A percentile compares a stretch with the other conserved stretches of the same genome.
Conservation (phyloP, 92 coral and sea anemone species). For the Virgularia gustaviana region DNA sequence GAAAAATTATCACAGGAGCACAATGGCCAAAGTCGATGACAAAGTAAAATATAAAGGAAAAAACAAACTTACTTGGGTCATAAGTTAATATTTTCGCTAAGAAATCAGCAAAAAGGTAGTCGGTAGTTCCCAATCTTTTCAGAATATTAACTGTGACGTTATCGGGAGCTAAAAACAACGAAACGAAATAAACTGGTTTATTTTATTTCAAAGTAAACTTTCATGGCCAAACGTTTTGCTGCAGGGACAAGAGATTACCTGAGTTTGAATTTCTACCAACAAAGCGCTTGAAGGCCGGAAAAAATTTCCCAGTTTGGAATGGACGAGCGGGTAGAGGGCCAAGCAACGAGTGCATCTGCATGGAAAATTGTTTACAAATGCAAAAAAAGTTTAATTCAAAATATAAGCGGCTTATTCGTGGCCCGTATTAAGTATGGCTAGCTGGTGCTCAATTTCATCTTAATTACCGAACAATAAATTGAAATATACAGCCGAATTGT, state of each 20-base stretch:
- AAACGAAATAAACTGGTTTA: neutral
- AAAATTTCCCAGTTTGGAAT: slow-evolving; percentile 84
- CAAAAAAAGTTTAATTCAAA: no score
- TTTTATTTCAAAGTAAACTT: neutral
- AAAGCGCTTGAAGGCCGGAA: slow-evolving; percentile 55
- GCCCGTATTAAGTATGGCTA: no score
- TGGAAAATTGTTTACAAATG: no score
- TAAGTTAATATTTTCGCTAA: slow-evolving; percentile 69
- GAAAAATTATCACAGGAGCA: neutral
- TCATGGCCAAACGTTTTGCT: neutral
- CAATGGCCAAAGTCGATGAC: neutral
- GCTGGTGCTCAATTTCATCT: no score
- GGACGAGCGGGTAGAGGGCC: slow-evolving; percentile 76
- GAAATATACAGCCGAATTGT: no score
- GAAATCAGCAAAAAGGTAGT: slow-evolving; percentile 74
- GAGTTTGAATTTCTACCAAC: slow-evolving; percentile 42
- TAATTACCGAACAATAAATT: no score
- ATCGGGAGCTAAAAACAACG: slow-evolving; percentile 18
- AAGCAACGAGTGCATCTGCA: slow-evolving; percentile 68
- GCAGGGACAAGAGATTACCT: neutral
- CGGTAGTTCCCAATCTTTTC: slow-evolving; percentile 64
- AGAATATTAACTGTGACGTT: slow-evolving; percentile 55
- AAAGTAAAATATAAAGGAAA: no score
- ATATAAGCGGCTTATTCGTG: no score
- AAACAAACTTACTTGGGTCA: slow-evolving; percentile 79